phyloP scores from a whole-genome alignment of 2,113 vertebrate genomes.

The Sarotherodon lohbergeri region DNA sequence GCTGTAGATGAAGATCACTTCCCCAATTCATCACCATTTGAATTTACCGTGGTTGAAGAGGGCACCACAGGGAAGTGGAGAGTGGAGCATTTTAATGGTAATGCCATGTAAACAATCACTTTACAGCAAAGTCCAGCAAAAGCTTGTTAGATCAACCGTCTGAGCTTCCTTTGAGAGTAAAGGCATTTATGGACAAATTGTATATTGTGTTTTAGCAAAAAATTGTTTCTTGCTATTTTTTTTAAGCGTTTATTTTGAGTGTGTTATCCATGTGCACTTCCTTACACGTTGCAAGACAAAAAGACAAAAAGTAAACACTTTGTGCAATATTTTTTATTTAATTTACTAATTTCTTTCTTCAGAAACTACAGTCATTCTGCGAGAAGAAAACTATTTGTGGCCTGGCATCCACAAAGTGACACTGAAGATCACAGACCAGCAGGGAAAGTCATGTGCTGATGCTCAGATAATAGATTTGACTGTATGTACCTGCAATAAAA shows the following conservation, averaged over 20 bases:
- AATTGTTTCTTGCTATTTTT: neutral
- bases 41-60: constrained; percentile 69
- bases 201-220: neutral
- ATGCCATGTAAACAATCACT: neutral
- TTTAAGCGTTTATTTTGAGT: neutral
- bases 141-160: neutral
- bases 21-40: constrained; percentile 81
- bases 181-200: neutral
- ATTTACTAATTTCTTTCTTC: neutral
- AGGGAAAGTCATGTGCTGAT: constrained; percentile 60
- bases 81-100: constrained; percentile 78
- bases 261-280: neutral
- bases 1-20: constrained; percentile 77
- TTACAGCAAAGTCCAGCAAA: neutral
- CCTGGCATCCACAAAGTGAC: constrained; percentile 59
- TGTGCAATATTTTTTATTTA: neutral
- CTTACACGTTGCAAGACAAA: neutral
- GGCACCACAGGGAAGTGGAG: constrained; percentile 72
- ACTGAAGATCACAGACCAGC: constrained; percentile 66
- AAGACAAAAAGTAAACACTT: neutral
- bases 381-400: constrained; percentile 58
- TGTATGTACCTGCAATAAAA: constrained; percentile 58
- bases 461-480: constrained; percentile 50
- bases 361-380: constrained; percentile 65
- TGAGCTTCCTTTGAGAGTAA: neutral